Conservation (phyloP, 2,797 vertebrate species). For the Ataeniobius toweri region DNA sequence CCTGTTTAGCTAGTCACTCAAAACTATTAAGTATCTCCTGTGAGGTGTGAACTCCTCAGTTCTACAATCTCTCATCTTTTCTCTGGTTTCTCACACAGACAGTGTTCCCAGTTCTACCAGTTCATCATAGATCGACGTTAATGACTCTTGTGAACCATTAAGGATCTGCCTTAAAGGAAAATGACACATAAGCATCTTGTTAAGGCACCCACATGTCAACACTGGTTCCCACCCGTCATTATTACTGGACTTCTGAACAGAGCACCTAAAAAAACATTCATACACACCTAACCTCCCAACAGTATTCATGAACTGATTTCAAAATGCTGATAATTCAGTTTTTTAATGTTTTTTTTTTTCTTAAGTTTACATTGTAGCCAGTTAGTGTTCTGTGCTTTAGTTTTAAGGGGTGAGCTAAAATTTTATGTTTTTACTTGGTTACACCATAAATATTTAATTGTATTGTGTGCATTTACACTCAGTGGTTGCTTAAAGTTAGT, state of each 20-base stretch:
- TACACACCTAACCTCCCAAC: neutral
- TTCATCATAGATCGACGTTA: conserved; percentile 35
- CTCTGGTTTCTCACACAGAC: conserved; percentile 32
- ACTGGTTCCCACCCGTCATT: neutral
- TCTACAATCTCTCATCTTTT: neutral
- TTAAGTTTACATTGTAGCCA: neutral
- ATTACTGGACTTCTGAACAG: neutral
- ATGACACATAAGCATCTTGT: neutral
- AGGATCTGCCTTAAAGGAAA: conserved; percentile 7
- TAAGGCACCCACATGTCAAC: neutral
- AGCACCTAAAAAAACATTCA: neutral
- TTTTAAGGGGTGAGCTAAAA: neutral
- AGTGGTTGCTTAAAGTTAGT: neutral
- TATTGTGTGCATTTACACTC: neutral
- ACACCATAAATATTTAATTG: neutral
- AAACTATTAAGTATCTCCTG: neutral
- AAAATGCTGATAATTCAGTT: neutral
- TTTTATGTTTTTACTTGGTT: neutral
- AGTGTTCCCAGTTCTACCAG: conserved; percentile 29
- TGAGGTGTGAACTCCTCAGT: too few relatives aligned
- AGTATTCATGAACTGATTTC: neutral
- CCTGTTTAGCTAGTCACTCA: neutral
- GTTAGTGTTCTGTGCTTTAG: conserved; percentile 15
- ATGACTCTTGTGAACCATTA: conserved; percentile 12
- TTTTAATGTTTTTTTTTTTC: too few relatives aligned